Percentiles rank a stretch among this genome's conserved stretches.
Conservation (phyloP, 2,113 vertebrate species). For the Charadrius vociferus region DNA sequence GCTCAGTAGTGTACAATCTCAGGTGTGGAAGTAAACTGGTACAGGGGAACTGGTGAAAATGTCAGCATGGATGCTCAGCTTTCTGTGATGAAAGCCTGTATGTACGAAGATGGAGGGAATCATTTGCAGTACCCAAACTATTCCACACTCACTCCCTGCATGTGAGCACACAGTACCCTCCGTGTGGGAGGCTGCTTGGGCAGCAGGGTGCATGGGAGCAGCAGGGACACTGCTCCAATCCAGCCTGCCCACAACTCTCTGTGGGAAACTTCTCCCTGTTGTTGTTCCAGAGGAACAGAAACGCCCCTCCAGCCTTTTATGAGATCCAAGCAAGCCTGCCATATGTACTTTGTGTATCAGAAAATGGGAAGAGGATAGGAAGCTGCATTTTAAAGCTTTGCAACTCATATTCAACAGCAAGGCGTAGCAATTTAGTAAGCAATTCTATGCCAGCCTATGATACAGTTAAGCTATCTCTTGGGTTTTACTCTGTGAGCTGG, state of each 20-base stretch:
- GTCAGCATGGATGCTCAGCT: not conserved
- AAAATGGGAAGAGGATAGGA: not conserved
- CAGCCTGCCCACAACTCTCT: not conserved
- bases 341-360: not conserved
- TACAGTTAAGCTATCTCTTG: not conserved
- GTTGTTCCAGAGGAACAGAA: not conserved
- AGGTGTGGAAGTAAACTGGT: not conserved
- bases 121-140: not conserved
- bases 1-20: not conserved
- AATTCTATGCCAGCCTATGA: not conserved
- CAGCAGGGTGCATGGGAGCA: not conserved
- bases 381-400: not conserved
- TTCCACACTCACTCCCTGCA: accelerated
- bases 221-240: not conserved
- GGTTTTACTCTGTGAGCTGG: not conserved
- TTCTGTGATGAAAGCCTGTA: not conserved
- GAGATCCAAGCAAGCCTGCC: not conserved
- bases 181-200: not conserved
- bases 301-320: not conserved
- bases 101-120: not conserved
- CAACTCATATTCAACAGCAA: not conserved
- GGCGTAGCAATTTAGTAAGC: not conserved
- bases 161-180: not conserved
- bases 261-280: not conserved
- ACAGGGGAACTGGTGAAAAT: not conserved